Evolutionary conservation across 2,797 vertebrate species (phyloP), one percentile per base, ranked within the genome.

Genomic region (Betta splendens): DNA sequence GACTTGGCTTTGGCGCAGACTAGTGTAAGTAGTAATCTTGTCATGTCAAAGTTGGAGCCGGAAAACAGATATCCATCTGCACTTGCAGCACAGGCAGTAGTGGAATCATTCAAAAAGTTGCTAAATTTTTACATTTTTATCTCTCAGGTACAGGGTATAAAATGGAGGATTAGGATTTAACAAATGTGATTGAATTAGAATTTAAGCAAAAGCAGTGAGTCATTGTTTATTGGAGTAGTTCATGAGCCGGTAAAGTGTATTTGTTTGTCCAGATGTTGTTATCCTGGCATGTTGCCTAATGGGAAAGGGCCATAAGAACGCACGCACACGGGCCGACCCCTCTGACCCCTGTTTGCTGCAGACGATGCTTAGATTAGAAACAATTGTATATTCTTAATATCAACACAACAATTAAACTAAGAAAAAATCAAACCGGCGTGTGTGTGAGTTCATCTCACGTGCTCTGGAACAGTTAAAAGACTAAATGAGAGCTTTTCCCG

Each of bases 1-100:
- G 36, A 47, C 51, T 66, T 20, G 26, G 51, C 17, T 52, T 70
- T 79, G 63, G 51, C 71, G 56, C 45, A 61, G 35, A 82, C n/a
- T n/a, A n/a, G n/a, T n/a, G n/a, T n/a, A n/a, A n/a, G n/a, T n/a
- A n/a, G 40, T 46, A 60, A 50, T 17, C 8, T 43, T 58, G 56
- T 76, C 67, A 40, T 10, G 12, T 29, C 1, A 1, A 36, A 13
- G 12, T 62, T 52, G 31, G 36, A 66, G 56, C 54, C 5, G 7
- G 21, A 52, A 42, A 75, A 42, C 39, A 69, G 37, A 51, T 63
- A 53, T 56, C 48, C 43, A 54, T 64, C 63, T 56, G 60, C 40
- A 25, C 38, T 39, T n/a, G n/a, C n/a, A n/a, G n/a, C 20, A 36
- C 10, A 9, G 20, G 13, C 9, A 10, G 12, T 20, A 23, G 26